phyloP scores from a whole-genome alignment of 2,113 vertebrate species.

The Rhombomys opimus region DNA sequence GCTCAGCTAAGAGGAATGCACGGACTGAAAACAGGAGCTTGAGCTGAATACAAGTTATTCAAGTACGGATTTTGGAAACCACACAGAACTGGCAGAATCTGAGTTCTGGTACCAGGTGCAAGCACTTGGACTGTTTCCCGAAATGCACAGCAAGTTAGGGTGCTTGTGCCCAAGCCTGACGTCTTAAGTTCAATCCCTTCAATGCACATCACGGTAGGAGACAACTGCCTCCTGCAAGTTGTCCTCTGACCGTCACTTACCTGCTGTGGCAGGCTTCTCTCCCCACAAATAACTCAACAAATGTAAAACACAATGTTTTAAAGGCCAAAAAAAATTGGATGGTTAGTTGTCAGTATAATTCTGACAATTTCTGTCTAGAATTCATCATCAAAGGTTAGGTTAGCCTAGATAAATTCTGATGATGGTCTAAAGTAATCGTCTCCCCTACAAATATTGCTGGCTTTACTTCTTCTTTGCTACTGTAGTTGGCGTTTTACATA shows the following conservation, averaged over 20 bases:
- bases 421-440: not conserved
- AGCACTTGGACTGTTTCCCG: not conserved
- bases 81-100: not conserved
- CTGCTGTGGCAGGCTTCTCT: too few relatives aligned
- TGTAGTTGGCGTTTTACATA: not conserved
- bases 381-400: not conserved
- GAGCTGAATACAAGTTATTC: not conserved
- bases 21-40: not conserved
- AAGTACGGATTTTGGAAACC: not conserved
- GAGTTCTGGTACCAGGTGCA: not conserved
- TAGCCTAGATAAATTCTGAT: not conserved
- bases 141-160: not conserved
- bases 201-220: not conserved
- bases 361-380: not conserved
- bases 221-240: not conserved
- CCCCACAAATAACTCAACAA: not conserved
- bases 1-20: not conserved
- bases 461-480: not conserved
- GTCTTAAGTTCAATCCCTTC: not conserved
- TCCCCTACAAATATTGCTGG: not conserved
- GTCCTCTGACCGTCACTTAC: not conserved
- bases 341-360: not conserved
- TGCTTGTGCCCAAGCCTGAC: not conserved
- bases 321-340: not conserved
- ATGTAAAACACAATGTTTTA: not conserved